A percentile compares a stretch with the other conserved stretches of the same genome.
Evolutionary conservation across 2,797 vertebrate genomes (phyloP).

Genomic region (Antrozous pallidus): DNA sequence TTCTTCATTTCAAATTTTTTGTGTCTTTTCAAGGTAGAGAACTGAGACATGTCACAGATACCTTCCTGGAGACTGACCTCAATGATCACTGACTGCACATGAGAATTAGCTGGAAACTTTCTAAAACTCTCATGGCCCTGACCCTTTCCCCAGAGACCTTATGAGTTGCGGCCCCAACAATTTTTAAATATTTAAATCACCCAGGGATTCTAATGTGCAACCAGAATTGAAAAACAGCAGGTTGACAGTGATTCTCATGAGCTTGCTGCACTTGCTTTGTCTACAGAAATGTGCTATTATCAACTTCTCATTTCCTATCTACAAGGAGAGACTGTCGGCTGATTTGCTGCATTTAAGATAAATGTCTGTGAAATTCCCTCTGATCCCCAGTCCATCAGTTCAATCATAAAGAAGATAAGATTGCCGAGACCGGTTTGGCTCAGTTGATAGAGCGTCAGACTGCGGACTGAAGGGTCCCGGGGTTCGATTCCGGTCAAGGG

Average conservation of each 20-base stretch:
- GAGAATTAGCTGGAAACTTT: background rate
- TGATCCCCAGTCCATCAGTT: background rate
- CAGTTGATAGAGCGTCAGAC: too few relatives aligned
- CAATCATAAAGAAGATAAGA: background rate
- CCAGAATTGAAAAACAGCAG: background rate
- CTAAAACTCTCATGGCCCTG: background rate
- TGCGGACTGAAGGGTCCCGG: too few relatives aligned
- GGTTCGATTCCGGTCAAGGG: too few relatives aligned
- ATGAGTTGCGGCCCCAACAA: background rate
- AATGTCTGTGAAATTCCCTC: background rate
- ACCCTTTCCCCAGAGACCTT: background rate
- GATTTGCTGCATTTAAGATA: background rate
- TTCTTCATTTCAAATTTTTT: background rate
- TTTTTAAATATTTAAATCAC: background rate
- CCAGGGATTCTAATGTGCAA: background rate
- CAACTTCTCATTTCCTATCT: background rate
- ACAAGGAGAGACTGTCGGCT: background rate
- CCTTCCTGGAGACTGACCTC: background rate
- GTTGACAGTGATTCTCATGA: background rate
- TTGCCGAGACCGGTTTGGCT: too few relatives aligned
- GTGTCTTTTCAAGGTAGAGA: background rate
- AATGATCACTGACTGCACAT: background rate
- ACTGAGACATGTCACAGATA: background rate
- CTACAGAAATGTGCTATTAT: too few relatives aligned
- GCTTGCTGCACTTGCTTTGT: background rate